Base-by-base conservation (phyloP, 37 sponge, comb jelly and placozoan species). In the Mnemiopsis leidyi region DNA sequence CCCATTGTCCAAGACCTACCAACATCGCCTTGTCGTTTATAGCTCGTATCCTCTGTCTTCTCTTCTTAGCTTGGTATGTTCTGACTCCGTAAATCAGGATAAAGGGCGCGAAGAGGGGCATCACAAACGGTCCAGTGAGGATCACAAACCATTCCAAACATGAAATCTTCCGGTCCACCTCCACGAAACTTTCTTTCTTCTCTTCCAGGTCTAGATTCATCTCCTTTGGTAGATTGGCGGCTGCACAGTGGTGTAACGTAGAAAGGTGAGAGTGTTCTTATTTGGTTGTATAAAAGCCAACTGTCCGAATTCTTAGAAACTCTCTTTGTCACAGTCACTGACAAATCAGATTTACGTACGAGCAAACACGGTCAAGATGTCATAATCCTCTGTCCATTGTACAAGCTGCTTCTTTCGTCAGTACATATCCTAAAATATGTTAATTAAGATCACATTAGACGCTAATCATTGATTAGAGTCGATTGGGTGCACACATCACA, bases 1-100 rank as follows among this genome's bases (percentile, higher is more conserved):
- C 90, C 90, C 90, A 85, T 39, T 85, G 90, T 85, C 90, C 90
- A 1, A 85, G 48, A 1, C 90, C 90, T 1, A 85, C 61, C 40
- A 85, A 38, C 40, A 38, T 33, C 1, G 39, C 35, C 61, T 85
- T 85, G 25, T 9, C n/a, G 7, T 85, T 85, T 5, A 85, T 7
- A 0, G 61, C 61, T 20, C 24, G 2, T 85, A 29, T 39, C 29
- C 90, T 38, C 28, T 38, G 38, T 21, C 48, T 37, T n/a, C 28
- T 23, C 24, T 85, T 33, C 61, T 39, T 85, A 25, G 90, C 90
- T 3, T 23, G 1, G 61, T 40, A n/a, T 2, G 39, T 38, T 37
- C 39, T 28, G 48, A 32, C 23, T 2, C 90, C 90, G 21, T 23
- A 85, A 0, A 32, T 23, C 0, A 85, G 16, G 48, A 85, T 85